A percentile compares a stretch with the other conserved stretches of the same genome.
These are phyloP conservation scores for Zophobas morio DNA, from an alignment of 1,140 invertebrate genomes.

Conservation along the genomic window DNA sequence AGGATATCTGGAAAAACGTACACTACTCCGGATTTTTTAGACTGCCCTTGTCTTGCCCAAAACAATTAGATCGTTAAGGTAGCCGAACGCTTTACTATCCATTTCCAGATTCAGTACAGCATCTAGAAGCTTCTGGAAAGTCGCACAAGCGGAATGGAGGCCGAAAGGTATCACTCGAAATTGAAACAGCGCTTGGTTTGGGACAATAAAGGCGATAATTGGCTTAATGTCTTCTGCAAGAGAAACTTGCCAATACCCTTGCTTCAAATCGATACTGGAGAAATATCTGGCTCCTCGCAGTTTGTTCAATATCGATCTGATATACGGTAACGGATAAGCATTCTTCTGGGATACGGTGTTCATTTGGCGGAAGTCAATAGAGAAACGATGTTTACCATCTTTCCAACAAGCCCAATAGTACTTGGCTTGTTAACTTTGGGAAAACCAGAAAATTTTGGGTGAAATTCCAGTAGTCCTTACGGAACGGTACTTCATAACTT, in stretches of 20 bases:
- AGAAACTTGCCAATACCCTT: constrained; percentile 10
- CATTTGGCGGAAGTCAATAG: not conserved
- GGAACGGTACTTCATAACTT: not conserved
- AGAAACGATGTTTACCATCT: too few relatives aligned
- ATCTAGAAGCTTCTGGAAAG: not conserved
- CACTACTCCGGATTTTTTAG: too few relatives aligned
- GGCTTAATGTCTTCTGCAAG: constrained; percentile 48
- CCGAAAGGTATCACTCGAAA: constrained; percentile 59
- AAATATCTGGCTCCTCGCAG: too few relatives aligned
- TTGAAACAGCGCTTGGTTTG: constrained; percentile 58
- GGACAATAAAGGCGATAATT: constrained; percentile 52
- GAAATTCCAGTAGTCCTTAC: not conserved
- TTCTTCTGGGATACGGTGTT: constrained; percentile 59
- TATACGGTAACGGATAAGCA: constrained; percentile 67
- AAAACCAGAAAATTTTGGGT: not conserved
- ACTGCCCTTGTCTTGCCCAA: too few relatives aligned
- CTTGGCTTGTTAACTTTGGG: too few relatives aligned
- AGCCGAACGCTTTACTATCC: constrained; percentile 12
- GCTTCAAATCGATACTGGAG: too few relatives aligned
- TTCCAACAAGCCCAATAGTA: too few relatives aligned
- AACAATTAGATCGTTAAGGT: constrained; percentile 54
- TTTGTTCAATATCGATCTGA: constrained; percentile 61
- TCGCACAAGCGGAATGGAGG: constrained; percentile 41
- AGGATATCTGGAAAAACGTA: too few relatives aligned
- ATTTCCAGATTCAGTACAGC: not conserved